These are phyloP conservation scores for Pinctada fucata DNA, from an alignment of 2,888 invertebrate species.

Conservation along the genomic window DNA sequence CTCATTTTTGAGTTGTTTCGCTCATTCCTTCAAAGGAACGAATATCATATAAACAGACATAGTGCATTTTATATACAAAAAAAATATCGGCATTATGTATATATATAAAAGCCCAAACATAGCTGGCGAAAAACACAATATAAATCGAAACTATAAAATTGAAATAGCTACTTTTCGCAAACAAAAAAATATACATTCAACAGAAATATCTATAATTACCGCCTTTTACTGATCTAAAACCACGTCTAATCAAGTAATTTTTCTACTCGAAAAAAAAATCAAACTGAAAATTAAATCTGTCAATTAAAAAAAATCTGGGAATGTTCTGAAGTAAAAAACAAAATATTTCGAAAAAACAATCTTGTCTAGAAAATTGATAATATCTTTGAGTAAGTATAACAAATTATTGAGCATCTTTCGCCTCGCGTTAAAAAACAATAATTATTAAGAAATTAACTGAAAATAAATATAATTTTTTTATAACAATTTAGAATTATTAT, in stretches of 20 bases:
- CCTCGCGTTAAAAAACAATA: too few species aligned
- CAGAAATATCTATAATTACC: background rate
- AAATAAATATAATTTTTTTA: background rate
- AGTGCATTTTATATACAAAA: slow-evolving; percentile 10
- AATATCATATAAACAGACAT: slow-evolving; percentile 5
- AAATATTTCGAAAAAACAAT: too few species aligned
- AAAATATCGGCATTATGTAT: background rate
- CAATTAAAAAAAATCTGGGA: too few species aligned
- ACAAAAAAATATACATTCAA: slow-evolving; percentile 3
- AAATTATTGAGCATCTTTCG: too few species aligned
- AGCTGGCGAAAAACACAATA: background rate
- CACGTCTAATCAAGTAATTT: background rate
- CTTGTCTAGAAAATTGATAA: too few species aligned
- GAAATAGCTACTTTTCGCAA: slow-evolving; percentile 9
- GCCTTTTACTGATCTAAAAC: background rate
- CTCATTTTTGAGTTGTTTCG: background rate
- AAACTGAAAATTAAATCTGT: too few species aligned
- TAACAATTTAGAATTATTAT: slow-evolving; percentile 7
- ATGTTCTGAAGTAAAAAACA: too few species aligned
- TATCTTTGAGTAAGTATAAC: too few species aligned
- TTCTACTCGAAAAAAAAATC: too few species aligned
- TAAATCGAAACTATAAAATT: background rate
- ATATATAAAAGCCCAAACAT: slow-evolving; percentile 12
- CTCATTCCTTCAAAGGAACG: background rate
- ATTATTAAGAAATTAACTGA: background rate